phyloP scores from a whole-genome alignment of 1,140 invertebrate species.

The Mamestra configurata region DNA sequence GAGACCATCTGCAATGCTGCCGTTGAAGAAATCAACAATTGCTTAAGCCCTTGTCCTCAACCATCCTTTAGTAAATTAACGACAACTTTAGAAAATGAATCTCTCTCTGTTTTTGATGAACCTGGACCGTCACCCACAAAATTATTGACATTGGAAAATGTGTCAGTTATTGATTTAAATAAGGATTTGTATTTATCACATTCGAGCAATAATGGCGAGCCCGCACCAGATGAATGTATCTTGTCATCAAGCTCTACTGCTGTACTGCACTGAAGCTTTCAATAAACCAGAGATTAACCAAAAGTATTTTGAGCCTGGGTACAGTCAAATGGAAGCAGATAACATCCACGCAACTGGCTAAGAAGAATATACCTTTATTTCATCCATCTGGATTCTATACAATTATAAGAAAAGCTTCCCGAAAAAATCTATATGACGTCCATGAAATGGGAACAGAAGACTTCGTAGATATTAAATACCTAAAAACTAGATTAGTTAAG shows the following conservation, averaged over 20 bases:
- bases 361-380: slow-evolving; percentile 52
- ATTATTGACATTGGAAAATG: slow-evolving; percentile 51
- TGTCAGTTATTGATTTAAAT: slow-evolving; percentile 45
- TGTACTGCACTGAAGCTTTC: slow-evolving; percentile 51
- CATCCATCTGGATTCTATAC: slow-evolving; percentile 36
- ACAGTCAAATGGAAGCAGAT: slow-evolving; percentile 54
- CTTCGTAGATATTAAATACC: slow-evolving; percentile 47
- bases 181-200: slow-evolving; percentile 26
- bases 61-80: slow-evolving; percentile 17
- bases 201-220: slow-evolving; percentile 17
- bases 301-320: slow-evolving; percentile 49
- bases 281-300: slow-evolving; percentile 56
- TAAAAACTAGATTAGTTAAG: slow-evolving; percentile 43
- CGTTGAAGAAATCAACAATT: slow-evolving; percentile 28
- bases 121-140: slow-evolving; percentile 25
- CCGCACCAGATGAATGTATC: slow-evolving; percentile 18
- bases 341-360: slow-evolving; percentile 50
- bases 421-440: slow-evolving; percentile 35
- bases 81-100: slow-evolving; percentile 40
- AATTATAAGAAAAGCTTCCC: slow-evolving; percentile 33
- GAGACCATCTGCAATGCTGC: slow-evolving; percentile 42
- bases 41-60: slow-evolving; percentile 20
- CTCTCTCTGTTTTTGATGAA: slow-evolving; percentile 10
- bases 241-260: slow-evolving; percentile 36
- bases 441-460: slow-evolving; percentile 48